A percentile compares a stretch with the other conserved stretches of the same genome.
phyloP scores from a whole-genome alignment of 2,888 invertebrate species.

The Drosophila formosana region DNA sequence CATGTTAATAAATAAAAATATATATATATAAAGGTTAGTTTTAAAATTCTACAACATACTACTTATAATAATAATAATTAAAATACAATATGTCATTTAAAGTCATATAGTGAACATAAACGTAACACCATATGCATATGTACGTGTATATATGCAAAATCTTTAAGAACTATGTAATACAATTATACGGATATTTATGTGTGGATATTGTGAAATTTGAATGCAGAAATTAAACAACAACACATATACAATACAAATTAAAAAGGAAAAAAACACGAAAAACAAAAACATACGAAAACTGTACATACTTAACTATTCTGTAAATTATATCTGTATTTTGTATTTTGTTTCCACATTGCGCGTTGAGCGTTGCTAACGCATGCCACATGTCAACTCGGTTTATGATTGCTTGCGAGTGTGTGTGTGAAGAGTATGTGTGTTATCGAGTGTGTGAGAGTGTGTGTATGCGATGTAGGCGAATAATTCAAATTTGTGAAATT shows the following conservation, averaged over 20 bases:
- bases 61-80: slow-evolving; percentile 46
- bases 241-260: slow-evolving; percentile 27
- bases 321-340: slow-evolving; percentile 65
- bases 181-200: slow-evolving; percentile 58
- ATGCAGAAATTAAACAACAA: slow-evolving; percentile 30
- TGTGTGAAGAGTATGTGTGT: slow-evolving; percentile 18
- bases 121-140: slow-evolving; percentile 49
- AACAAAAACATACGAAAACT: slow-evolving; percentile 26
- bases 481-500: slow-evolving; percentile 33
- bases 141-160: slow-evolving; percentile 50
- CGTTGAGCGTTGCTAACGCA: slow-evolving; percentile 32
- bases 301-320: slow-evolving; percentile 78
- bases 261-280: slow-evolving; percentile 26
- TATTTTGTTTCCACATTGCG: slow-evolving; percentile 60
- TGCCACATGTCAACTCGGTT: slow-evolving; percentile 62
- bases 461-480: slow-evolving; percentile 29
- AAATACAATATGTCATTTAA: slow-evolving; percentile 59
- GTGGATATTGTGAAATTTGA: slow-evolving; percentile 41
- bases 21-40: slow-evolving; percentile 62
- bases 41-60: slow-evolving; percentile 67
- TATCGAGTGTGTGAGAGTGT: background rate
- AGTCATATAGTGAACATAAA: slow-evolving; percentile 64
- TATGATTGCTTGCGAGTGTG: slow-evolving; percentile 21
- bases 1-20: slow-evolving; percentile 55
- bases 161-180: slow-evolving; percentile 58